Evolutionary conservation across 2,797 vertebrate species (phyloP).

Genomic region (Sorex maritimensis): DNA sequence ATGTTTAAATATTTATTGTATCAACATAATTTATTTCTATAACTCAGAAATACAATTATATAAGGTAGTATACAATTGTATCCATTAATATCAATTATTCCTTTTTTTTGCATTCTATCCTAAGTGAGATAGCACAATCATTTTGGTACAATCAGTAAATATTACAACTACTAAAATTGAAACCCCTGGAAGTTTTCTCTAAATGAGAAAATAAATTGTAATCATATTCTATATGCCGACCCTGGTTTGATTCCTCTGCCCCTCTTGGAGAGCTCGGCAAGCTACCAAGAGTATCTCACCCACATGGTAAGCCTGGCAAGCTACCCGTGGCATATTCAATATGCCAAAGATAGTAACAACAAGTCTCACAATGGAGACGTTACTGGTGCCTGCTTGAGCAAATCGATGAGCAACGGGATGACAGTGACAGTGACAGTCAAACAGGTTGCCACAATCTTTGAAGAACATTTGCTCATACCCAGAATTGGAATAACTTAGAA

Average conservation of each 20-base stretch:
- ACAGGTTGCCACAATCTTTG: neutral
- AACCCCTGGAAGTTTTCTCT: neutral
- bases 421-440: no score
- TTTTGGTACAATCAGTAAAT: neutral
- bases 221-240: neutral
- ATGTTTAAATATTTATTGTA: constrained; percentile 17
- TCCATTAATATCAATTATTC: constrained; percentile 54
- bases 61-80: neutral
- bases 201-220: constrained; percentile 36
- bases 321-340: no score
- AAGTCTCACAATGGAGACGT: no score
- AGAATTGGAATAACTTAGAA: neutral
- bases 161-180: neutral
- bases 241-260: no score
- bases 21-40: constrained; percentile 41
- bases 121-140: neutral
- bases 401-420: no score
- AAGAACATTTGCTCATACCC: neutral
- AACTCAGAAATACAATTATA: constrained; percentile 27
- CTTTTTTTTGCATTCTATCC: neutral
- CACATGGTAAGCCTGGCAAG: no score
- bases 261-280: no score
- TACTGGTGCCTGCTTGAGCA: no score
- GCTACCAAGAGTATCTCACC: no score
- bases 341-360: no score